Percentiles rank a stretch among this genome's conserved stretches.
These are phyloP conservation scores for Conchocele bisecta DNA, from an alignment of 2,888 invertebrate genomes.

Conservation along the genomic window DNA sequence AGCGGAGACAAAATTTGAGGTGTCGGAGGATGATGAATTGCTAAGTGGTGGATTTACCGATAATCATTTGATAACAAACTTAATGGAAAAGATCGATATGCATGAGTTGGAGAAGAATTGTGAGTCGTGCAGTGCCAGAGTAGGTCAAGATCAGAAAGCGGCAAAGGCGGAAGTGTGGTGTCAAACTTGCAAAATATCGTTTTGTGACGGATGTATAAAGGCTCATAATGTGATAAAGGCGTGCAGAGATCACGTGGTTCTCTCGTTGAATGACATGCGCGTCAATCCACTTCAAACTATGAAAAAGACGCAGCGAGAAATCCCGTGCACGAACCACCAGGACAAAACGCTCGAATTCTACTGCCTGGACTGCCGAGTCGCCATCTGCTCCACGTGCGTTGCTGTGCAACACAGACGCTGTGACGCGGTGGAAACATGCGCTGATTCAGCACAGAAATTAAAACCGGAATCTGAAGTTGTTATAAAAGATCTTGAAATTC, in stretches of 20 bases:
- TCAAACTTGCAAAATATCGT: conserved; percentile 64
- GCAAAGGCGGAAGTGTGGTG: conserved; percentile 65
- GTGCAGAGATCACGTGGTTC: conserved; percentile 63
- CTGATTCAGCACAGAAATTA: conserved; percentile 59
- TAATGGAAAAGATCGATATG: conserved; percentile 66
- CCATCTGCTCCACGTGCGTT: conserved; percentile 68
- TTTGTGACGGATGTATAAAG: conserved; percentile 65
- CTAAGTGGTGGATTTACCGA: conserved; percentile 58
- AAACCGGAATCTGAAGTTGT: conserved; percentile 66
- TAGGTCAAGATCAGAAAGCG: conserved; percentile 35
- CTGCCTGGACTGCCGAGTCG: conserved; percentile 64
- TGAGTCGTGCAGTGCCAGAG: conserved; percentile 60
- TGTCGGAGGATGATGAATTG: conserved; percentile 53
- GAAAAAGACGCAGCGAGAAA: conserved; percentile 60
- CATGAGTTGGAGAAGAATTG: conserved; percentile 58
- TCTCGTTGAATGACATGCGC: conserved; percentile 59
- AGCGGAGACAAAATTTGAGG: conserved; percentile 52
- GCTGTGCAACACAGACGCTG: conserved; percentile 67
- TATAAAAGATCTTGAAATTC: conserved; percentile 56
- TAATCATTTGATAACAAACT: conserved; percentile 62
- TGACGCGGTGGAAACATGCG: conserved; percentile 67
- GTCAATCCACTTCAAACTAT: conserved; percentile 62
- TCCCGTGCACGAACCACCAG: conserved; percentile 63
- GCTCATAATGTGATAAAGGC: conserved; percentile 68
- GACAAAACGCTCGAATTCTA: conserved; percentile 66